Evolutionary conservation across 1,140 invertebrate genomes (phyloP), one percentile per base, ranked within the genome.

Genomic region (Papilio aristodemus): DNA sequence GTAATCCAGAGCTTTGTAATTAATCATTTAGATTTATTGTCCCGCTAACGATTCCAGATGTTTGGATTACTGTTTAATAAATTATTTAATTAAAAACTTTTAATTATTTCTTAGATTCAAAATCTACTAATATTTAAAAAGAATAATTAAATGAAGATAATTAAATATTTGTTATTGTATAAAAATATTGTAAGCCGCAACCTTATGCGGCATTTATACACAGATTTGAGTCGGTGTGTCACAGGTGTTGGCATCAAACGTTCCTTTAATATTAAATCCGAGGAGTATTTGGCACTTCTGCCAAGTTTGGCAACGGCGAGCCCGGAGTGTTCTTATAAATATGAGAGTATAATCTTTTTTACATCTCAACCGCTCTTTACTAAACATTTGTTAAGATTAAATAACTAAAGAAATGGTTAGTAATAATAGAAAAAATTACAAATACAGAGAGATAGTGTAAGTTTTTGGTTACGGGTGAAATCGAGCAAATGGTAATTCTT

Each of bases 1-100:
- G 80, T 70, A 75, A 84, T 84, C 84, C 84, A 66, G 80, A 86
- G 82, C 81, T 80, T 77, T 85, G 81, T 85, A 86, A 90, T 90
- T 88, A 83, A 90, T 90, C 86, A 90, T 90, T 90, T 80, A 90
- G 87, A 90, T 90, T 90, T 90, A 90, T 90, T 80, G 87, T 83
- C 81, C 76, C 84, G 71, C 87, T 88, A 90, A 88, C 85, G 84
- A 86, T 77, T 77, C 81, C 76, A 87, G 87, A 82, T 86, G 80
- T 82, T 87, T 85, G 19, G 46, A 54, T 54, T 86, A 81, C 82
- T 88, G 86, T 88, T 87, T 90, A 90, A 90, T 54, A 25, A 54
- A 54, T 54, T 54, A 54, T 54, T 54, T 54, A 9, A 54, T 54
- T 54, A 22, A 54, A 54, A 54, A 54, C 46, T 54, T 54, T 54